Base-by-base conservation (phyloP, 2,797 vertebrate species). In the Esox masquinongy region DNA sequence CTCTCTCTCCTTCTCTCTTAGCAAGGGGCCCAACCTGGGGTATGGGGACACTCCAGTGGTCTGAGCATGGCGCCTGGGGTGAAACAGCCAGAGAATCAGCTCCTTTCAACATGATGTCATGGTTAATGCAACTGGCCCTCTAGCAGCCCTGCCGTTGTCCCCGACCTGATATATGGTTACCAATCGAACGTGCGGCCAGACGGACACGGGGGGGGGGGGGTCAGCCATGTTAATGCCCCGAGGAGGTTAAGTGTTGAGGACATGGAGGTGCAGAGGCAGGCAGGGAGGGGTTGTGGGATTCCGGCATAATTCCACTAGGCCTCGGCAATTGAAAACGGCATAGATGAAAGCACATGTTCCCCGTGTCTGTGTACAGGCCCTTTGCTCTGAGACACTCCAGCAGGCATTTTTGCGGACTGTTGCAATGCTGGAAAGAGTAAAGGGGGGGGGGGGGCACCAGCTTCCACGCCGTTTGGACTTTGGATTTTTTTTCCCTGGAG, bases 241-340 rank as follows among this genome's bases (percentile, higher is more conserved):
- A 12, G 56, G 22, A 61, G 39, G 19, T 14, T 14, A n/a, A 47
- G 19, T 9, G 34, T 22, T 19, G 36, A 31, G 50, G 59, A 22
- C 43, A 39, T 50, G 17, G 24, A 49, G 24, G 17, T 19, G 9
- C 50, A 43, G 26, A 29, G 47, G 56, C 17, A 6, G 64, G 7
- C 15, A 22, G 22, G 1, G 66, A 59, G 47, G 63, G 29, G 24
- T 5, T 61, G 22, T 61, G 56, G 56, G 11, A 61, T 22, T 61
- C 56, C 17, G 56, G 56, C 56, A 14, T 22, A 56, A 56, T 56
- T n/a, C 19, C 19, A 56, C 56, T 22, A 24, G 56, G 11, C 56
- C 56, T 74, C 3, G 9, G 72, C 76, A 80, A 80, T 74, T 72
- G 59, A 77, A 79, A 80, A 75, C 12, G 73, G 73, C 51, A 74